A percentile compares a stretch with the other conserved stretches of the same genome.
phyloP scores from a whole-genome alignment of 2,797 vertebrate species.

The Mallotus villosus region DNA sequence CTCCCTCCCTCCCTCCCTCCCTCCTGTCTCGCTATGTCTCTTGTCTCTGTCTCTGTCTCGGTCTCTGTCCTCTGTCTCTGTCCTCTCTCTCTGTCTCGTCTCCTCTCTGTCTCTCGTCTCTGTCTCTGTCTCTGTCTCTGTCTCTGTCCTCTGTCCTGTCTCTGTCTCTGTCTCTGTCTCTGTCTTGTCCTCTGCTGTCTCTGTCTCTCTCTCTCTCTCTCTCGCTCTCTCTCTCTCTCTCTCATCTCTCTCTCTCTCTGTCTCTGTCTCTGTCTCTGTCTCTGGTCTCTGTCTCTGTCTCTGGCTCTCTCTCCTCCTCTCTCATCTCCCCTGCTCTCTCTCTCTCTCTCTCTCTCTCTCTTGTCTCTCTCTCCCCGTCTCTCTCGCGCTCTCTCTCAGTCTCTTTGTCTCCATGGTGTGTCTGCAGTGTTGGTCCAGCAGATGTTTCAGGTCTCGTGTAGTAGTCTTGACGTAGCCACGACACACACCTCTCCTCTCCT shows the following conservation, averaged over 20 bases:
- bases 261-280: too few relatives aligned
- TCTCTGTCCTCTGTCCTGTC: neutral
- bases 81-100: neutral
- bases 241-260: neutral
- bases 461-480: constrained; percentile 84
- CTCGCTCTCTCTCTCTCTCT: neutral
- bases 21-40: neutral
- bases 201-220: neutral
- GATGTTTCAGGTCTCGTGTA: constrained; percentile 92
- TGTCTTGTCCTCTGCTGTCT: too few relatives aligned
- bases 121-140: neutral
- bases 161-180: constrained; percentile 2
- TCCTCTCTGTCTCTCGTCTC: neutral
- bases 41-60: too few relatives aligned
- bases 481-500: constrained; percentile 22
- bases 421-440: constrained; percentile 62
- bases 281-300: too few relatives aligned
- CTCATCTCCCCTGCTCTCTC: too few relatives aligned
- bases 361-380: too few relatives aligned
- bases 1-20: neutral
- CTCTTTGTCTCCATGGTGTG: constrained; percentile 2
- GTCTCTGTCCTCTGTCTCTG: too few relatives aligned
- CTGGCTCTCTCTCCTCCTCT: neutral
- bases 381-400: neutral
- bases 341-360: constrained; percentile 5